Conservation (phyloP, 2,888 invertebrate species). For the Orthonychiurus folsomi region DNA sequence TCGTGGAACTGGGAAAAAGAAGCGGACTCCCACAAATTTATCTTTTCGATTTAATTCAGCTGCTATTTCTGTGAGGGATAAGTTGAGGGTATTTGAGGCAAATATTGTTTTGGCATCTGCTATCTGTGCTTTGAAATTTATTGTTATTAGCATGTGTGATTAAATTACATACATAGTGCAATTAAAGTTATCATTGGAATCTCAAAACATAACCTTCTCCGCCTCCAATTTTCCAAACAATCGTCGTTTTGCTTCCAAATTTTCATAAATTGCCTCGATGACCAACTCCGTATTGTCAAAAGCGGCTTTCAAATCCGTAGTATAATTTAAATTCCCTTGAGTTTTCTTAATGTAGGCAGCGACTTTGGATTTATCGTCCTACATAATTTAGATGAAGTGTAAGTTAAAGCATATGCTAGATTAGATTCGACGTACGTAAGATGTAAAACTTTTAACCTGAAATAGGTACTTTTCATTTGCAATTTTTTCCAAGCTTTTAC, state of each 20-base stretch:
- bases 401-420: neutral
- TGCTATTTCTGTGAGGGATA: constrained; percentile 50
- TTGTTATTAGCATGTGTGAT: constrained; percentile 22
- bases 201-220: neutral
- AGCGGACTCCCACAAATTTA: constrained; percentile 53
- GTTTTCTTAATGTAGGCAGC: constrained; percentile 45
- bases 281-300: constrained; percentile 64
- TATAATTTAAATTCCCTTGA: constrained; percentile 44
- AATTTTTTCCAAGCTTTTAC: constrained; percentile 47
- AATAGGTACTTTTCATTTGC: constrained; percentile 48
- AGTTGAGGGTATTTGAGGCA: constrained; percentile 52
- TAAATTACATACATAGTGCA: neutral
- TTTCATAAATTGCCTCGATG: constrained; percentile 79
- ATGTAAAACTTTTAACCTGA: neutral
- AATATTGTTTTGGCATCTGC: constrained; percentile 46
- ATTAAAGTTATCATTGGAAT: neutral
- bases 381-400: constrained; percentile 9
- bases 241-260: constrained; percentile 65
- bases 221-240: constrained; percentile 63
- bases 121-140: no score
- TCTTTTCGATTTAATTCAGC: constrained; percentile 43
- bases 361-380: constrained; percentile 42
- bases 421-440: no score
- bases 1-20: constrained; percentile 54
- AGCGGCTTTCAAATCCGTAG: constrained; percentile 54